phyloP scores from a whole-genome alignment of 2,113 vertebrate species.

The Colius striatus region DNA sequence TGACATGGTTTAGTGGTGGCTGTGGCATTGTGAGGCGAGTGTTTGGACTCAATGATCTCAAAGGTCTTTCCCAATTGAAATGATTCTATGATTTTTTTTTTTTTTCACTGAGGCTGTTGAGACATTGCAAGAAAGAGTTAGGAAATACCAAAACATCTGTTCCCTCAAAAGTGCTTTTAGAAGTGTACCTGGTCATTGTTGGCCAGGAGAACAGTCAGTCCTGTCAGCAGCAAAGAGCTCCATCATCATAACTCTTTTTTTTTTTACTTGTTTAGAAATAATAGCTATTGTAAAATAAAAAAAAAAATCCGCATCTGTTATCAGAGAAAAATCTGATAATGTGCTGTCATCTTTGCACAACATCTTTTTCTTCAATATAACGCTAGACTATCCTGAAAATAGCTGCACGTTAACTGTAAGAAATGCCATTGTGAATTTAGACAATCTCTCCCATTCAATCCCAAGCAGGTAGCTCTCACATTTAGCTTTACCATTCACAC shows the following conservation, averaged over 20 bases:
- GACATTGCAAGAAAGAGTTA: neutral
- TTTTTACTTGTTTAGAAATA: neutral
- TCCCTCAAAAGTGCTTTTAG: neutral
- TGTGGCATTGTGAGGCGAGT: no score
- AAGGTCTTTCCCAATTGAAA: no score
- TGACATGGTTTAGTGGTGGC: no score
- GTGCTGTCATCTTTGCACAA: neutral
- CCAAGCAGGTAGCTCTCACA: neutral
- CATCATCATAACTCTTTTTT: neutral
- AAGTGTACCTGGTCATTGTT: neutral
- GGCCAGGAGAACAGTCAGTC: neutral
- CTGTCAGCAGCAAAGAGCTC: neutral
- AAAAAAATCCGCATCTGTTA: neutral
- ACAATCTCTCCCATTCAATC: neutral
- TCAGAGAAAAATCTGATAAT: neutral
- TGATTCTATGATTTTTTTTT: no score
- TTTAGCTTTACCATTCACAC: neutral
- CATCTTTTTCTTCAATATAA: neutral
- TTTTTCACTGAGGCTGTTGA: constrained; percentile 12
- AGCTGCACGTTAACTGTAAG: neutral
- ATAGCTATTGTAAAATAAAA: neutral
- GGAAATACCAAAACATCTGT: neutral
- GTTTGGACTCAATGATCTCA: no score
- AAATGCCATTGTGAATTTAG: neutral
- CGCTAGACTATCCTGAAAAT: neutral